Conservation (phyloP, 2,797 vertebrate genomes). For the Pipistrellus pygmaeus region DNA sequence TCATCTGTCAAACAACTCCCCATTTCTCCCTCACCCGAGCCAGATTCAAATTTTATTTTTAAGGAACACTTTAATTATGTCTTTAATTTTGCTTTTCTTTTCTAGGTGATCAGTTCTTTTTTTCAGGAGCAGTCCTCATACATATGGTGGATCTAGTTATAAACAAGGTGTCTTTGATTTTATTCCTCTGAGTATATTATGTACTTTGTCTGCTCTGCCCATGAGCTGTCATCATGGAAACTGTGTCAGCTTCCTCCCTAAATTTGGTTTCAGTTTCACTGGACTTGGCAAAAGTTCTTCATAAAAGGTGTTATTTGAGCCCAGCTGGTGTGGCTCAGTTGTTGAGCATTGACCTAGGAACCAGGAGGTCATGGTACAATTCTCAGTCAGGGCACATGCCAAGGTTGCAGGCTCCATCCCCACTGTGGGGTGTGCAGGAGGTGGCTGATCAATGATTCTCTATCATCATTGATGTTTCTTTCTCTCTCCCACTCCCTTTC, state of each 20-base stretch:
- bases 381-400: too few relatives aligned
- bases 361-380: too few relatives aligned
- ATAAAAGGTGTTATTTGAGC: not conserved
- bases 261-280: not conserved
- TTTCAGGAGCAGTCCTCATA: not conserved
- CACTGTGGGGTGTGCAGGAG: too few relatives aligned
- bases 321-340: too few relatives aligned
- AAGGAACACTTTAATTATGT: not conserved
- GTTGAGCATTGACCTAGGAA: too few relatives aligned
- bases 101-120: not conserved
- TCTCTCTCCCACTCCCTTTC: too few relatives aligned
- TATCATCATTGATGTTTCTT: too few relatives aligned
- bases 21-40: not conserved
- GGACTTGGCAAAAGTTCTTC: not conserved
- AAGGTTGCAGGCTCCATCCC: too few relatives aligned
- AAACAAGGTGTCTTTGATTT: not conserved
- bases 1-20: not conserved
- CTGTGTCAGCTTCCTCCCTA: not conserved
- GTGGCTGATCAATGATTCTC: too few relatives aligned
- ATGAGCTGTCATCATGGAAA: not conserved
- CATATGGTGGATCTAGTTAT: not conserved
- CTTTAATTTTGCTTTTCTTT: not conserved
- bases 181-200: not conserved
- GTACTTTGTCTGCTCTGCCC: not conserved
- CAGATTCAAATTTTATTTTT: constrained; percentile 9